Percentiles rank a stretch among this genome's conserved stretches.
These are phyloP conservation scores for Drosophila prostipennis DNA, from an alignment of 2,888 invertebrate species.

Conservation along the genomic window DNA sequence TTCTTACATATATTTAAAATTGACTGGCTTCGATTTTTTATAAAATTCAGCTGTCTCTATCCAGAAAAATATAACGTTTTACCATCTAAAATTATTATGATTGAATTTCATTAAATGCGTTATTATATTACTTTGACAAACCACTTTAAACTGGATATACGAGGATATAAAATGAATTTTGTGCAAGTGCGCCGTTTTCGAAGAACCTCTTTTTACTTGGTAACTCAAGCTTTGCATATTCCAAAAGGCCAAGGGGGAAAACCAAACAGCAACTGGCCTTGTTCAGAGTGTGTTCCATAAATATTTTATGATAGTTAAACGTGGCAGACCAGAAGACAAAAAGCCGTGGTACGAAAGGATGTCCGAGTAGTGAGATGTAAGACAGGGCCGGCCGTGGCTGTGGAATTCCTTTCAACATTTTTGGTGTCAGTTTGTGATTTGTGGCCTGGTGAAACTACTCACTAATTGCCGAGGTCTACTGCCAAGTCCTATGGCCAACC, in stretches of 20 bases:
- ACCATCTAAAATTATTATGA: too few species aligned
- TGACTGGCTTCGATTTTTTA: too few species aligned
- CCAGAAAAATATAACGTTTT: too few species aligned
- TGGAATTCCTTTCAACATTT: slow-evolving; percentile 15
- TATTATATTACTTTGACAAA: too few species aligned
- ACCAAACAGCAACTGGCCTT: slow-evolving; percentile 19
- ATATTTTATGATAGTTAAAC: slow-evolving; percentile 52
- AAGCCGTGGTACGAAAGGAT: slow-evolving; percentile 1
- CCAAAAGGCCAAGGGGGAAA: slow-evolving; percentile 15
- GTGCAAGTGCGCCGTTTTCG: neutral
- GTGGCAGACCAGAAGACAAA: slow-evolving; percentile 36
- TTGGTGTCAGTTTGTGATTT: slow-evolving; percentile 40
- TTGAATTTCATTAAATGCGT: too few species aligned
- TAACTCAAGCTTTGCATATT: slow-evolving; percentile 22
- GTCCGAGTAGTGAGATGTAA: neutral
- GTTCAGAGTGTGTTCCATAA: slow-evolving; percentile 40
- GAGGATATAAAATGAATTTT: neutral
- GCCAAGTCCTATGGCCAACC: slow-evolving; percentile 13
- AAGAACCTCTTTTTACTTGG: slow-evolving; percentile 5
- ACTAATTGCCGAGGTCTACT: slow-evolving; percentile 38
- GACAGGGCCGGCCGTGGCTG: slow-evolving; percentile 14
- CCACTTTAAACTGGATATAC: too few species aligned
- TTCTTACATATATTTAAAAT: too few species aligned
- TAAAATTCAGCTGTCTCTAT: too few species aligned
- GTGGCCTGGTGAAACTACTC: slow-evolving; percentile 30